Base-by-base conservation (phyloP, 2,113 vertebrate species). In the Cyanoderma ruficeps region DNA sequence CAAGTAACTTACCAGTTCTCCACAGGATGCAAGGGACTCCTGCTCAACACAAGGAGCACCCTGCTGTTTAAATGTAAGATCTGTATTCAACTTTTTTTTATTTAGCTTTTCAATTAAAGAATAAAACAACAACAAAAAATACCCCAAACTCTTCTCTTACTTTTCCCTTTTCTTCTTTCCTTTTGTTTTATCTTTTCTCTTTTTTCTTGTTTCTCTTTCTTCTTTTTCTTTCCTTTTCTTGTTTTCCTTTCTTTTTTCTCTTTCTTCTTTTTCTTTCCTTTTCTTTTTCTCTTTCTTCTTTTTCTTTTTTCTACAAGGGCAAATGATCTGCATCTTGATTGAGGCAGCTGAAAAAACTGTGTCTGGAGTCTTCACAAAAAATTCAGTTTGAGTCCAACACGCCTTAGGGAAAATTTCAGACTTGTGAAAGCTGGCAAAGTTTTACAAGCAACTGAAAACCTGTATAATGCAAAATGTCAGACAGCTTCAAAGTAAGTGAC, bases 401-500 rank as follows among this genome's bases (percentile, higher is more conserved):
- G 82, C 87, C 71, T 85, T 74, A 94, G 39, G 78, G 89, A 87
- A 96, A 94, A 93, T 55, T 91, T 97, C 74, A 91, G 78, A 50
- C 74, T 93, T 85, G 89, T 69, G 75, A 94, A 94, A 83, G 80
- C 71, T 83, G 78, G 81, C 46, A 55, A 84, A 80, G 52, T 91
- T 94, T 78, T 78, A 81, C 1, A 5, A 94, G 69, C 87, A 89
- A 50, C 89, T 85, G 64, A 91, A 94, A 93, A 69, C 61, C 41
- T 57, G 50, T 64, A 27, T 41, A 35, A 85, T 37, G 9, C 57
- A 78, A 64, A 87, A 78, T 7, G 37, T 91, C 84, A 82, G 49
- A 39, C 24, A 89, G 33, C 50, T 87, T 93, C 87, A 72, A 91
- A 93, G 11, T 49, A 64, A 74, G n/a, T 50, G 76, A 77, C 22